Evolutionary conservation across 1,140 invertebrate genomes (phyloP).

Genomic region (Sycophila sp.): DNA sequence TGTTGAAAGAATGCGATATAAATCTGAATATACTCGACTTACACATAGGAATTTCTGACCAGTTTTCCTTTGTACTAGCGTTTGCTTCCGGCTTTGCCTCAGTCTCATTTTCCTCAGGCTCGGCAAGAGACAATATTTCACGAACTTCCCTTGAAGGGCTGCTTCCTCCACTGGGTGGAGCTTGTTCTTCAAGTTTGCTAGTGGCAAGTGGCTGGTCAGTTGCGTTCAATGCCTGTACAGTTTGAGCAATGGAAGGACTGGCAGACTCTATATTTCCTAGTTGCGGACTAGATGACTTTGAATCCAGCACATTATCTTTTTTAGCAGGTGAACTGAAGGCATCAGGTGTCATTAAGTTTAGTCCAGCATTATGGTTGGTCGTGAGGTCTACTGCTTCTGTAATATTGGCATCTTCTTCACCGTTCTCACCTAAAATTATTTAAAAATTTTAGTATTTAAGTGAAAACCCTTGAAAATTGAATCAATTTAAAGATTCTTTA

Average conservation of each 20-base stretch:
- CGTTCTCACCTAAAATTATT: conserved; percentile 46
- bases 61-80: conserved; percentile 49
- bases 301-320: conserved; percentile 58
- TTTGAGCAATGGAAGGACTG: conserved; percentile 56
- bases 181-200: conserved; percentile 58
- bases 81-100: conserved; percentile 47
- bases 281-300: conserved; percentile 54
- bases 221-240: conserved; percentile 51
- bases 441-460: neutral
- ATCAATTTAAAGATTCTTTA: too few species aligned
- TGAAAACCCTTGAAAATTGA: too few species aligned
- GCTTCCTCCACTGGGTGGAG: conserved; percentile 75
- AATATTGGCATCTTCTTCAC: conserved; percentile 36
- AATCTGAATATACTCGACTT: conserved; percentile 30
- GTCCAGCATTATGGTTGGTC: conserved; percentile 54
- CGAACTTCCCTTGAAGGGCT: conserved; percentile 88
- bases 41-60: conserved; percentile 65
- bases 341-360: conserved; percentile 87
- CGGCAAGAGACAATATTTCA: conserved; percentile 76
- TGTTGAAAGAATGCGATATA: neutral
- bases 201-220: conserved; percentile 53
- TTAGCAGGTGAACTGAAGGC: conserved; percentile 80
- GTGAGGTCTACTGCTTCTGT: conserved; percentile 48
- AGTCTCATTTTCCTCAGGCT: conserved; percentile 57
- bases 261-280: conserved; percentile 52